Base-by-base conservation (phyloP, 1,140 invertebrate genomes). In the Drosophila baimaii region DNA sequence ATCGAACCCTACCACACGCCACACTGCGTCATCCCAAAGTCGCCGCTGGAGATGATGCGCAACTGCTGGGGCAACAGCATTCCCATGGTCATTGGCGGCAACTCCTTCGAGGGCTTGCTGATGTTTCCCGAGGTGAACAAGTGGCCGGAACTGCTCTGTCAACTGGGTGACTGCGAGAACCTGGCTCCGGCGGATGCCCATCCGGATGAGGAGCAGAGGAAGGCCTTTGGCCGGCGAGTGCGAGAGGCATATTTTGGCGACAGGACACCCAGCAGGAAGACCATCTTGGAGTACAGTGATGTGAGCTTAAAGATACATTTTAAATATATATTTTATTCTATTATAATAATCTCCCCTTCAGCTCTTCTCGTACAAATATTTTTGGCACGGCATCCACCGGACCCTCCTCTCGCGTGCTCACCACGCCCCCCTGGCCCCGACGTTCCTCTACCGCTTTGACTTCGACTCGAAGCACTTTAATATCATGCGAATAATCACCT, bases 361-460 rank as follows among this genome's bases (percentile, higher is more conserved):
- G 91, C 68, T 92, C 25, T 90, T 92, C 61, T 90, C 90, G 4
- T 93, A 93, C 52, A 91, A 90, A 73, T 91, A 91, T 29, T 93
- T 93, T 58, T 88, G 92, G 77, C 90, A 93, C 69, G 85, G 83
- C 56, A 93, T 93, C 27, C 91, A 93, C 31, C 77, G 91, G 55
- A 91, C 91, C 2, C 52, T 93, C 61, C 70, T 90, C 2, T 80
- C 91, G 7, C 81, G 92, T 17, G 62, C 79, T 0, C 75, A 92
- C 25, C 58, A 92, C 55, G 85, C 91, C 13, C 76, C 91, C 2
- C 77, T 47, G 31, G 83, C 88, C 8, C 92, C 93, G 2, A 92
- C 93, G 7, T 93, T 91, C 79, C 83, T 93, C 2, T 93, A 93
- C 77, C 86, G 92, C 43, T 93, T 93, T 64, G 91, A 92, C 51